phyloP scores from a whole-genome alignment of 2,113 vertebrate species.

The Phalacrocorax carbo region DNA sequence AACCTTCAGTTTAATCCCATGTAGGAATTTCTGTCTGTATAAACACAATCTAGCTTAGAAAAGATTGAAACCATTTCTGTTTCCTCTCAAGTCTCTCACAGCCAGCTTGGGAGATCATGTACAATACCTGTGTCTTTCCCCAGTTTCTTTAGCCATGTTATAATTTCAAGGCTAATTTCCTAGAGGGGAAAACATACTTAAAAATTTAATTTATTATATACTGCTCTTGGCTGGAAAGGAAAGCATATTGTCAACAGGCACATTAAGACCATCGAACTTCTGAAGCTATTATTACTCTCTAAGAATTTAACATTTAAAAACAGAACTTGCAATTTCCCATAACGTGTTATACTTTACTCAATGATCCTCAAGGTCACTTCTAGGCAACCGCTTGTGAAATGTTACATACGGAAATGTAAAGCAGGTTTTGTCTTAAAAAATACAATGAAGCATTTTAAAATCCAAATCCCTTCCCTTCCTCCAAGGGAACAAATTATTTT shows the following conservation, averaged over 20 bases:
- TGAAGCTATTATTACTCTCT: background rate
- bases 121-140: background rate
- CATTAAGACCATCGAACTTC: background rate
- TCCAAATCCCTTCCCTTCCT: background rate
- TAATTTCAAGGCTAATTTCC: background rate
- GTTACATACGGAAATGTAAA: background rate
- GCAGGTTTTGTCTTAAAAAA: background rate
- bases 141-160: background rate
- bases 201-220: background rate
- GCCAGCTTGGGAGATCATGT: background rate
- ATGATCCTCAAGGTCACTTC: background rate
- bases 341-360: background rate
- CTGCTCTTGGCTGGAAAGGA: background rate
- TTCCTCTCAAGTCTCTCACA: background rate
- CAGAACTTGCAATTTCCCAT: background rate
- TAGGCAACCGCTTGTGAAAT: background rate
- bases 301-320: background rate
- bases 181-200: background rate
- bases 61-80: background rate
- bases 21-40: background rate
- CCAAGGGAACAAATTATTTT: conserved; percentile 5
- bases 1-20: background rate
- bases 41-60: background rate
- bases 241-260: background rate
- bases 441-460: conserved; percentile 4